Evolutionary conservation across 2,113 vertebrate species (phyloP).

Genomic region (Mellivora capensis): DNA sequence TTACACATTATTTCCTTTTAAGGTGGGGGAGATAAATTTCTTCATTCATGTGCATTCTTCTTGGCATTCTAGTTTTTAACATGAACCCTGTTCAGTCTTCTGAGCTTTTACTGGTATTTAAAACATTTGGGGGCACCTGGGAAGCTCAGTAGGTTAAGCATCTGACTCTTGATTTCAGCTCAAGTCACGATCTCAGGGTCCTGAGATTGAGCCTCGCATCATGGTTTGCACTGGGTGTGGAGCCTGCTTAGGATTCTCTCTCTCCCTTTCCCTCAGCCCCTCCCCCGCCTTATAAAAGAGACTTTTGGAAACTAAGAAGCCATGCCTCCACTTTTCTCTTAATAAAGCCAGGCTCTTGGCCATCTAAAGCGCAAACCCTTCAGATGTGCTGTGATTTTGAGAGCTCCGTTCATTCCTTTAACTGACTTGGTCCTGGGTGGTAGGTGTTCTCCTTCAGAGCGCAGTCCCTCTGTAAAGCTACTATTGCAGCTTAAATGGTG

Average conservation of each 20-base stretch:
- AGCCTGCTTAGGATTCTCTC: not conserved
- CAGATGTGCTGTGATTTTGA: not conserved
- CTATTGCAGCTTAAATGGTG: not conserved
- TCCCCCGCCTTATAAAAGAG: not conserved
- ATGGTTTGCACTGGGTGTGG: not conserved
- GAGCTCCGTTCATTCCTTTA: not conserved
- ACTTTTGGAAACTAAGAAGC: not conserved
- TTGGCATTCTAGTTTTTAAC: not conserved
- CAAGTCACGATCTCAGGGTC: not conserved
- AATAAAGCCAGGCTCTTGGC: not conserved
- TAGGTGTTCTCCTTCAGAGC: not conserved
- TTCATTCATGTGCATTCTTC: not conserved
- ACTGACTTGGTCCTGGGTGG: not conserved
- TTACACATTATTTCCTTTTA: not conserved
- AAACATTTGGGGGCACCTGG: not conserved
- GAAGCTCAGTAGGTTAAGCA: not conserved
- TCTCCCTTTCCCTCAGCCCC: not conserved
- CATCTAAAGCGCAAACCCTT: not conserved
- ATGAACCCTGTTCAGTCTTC: not conserved
- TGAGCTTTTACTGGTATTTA: not conserved
- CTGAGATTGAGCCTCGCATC: not conserved
- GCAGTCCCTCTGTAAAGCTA: not conserved
- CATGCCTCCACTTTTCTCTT: not conserved
- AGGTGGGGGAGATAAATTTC: not conserved
- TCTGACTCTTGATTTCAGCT: not conserved